A percentile compares a stretch with the other conserved stretches of the same genome.
phyloP scores from a whole-genome alignment of 2,113 vertebrate genomes.

The Edolisoma coerulescens region DNA sequence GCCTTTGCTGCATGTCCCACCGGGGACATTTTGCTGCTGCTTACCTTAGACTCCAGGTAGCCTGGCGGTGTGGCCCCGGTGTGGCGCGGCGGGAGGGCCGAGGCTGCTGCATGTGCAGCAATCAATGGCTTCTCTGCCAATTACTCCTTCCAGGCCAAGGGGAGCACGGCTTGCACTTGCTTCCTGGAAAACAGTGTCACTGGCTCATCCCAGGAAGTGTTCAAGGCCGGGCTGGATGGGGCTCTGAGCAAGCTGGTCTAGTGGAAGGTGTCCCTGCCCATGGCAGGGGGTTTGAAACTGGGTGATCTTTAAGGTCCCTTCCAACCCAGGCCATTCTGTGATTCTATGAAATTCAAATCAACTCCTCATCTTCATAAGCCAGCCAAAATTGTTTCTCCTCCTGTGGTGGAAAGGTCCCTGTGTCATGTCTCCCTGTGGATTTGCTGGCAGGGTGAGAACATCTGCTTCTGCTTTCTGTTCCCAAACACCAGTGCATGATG shows the following conservation, averaged over 20 bases:
- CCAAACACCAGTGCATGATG: not conserved
- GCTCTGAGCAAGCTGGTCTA: not conserved
- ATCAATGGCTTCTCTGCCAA: not conserved
- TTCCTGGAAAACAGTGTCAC: not conserved
- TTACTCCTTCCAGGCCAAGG: not conserved
- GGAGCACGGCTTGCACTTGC: rapidly evolving
- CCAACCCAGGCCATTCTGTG: not conserved
- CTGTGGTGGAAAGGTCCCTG: not conserved
- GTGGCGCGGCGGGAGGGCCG: rapidly evolving
- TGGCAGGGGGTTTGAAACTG: not conserved
- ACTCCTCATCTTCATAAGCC: not conserved
- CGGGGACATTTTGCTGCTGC: not conserved
- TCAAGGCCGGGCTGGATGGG: not conserved
- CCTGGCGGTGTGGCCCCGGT: not conserved
- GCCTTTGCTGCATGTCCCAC: not conserved
- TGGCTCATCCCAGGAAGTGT: not conserved
- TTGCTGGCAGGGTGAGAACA: not conserved
- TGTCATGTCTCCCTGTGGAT: not conserved
- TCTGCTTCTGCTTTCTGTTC: not conserved
- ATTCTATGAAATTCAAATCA: not conserved
- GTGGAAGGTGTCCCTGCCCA: not conserved
- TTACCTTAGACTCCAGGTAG: not conserved
- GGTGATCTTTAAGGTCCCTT: not conserved
- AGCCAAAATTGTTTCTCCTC: not conserved
- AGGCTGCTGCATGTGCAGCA: not conserved